phyloP scores from a whole-genome alignment of 2,113 vertebrate species.

The Fregata magnificens region DNA sequence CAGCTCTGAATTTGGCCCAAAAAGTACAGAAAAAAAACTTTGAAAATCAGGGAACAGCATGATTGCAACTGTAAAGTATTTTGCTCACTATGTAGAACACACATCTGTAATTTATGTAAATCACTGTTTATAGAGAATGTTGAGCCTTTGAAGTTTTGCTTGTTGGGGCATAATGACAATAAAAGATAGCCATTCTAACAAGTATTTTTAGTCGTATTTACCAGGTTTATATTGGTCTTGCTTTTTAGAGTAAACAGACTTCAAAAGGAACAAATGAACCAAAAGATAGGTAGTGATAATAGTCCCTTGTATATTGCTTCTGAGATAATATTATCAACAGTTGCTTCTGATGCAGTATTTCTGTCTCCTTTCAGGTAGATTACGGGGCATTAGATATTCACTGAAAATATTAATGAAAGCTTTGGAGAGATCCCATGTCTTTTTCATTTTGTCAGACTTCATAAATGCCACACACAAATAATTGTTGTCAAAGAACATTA shows the following conservation, averaged over 20 bases:
- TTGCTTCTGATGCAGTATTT: background rate
- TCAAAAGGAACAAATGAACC: background rate
- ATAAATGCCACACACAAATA: background rate
- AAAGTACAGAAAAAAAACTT: background rate
- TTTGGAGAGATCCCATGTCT: background rate
- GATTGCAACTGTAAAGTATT: conserved; percentile 1
- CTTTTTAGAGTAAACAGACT: background rate
- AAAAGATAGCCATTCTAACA: background rate
- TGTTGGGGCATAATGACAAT: background rate
- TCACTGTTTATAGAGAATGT: background rate
- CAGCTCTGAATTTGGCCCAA: background rate
- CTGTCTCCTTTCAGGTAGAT: background rate
- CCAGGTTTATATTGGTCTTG: background rate
- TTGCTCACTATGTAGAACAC: background rate
- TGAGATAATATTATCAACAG: background rate
- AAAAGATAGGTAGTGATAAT: background rate
- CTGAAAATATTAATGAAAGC: background rate
- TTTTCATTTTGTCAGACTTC: background rate
- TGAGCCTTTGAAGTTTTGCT: conserved; percentile 31
- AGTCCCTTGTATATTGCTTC: background rate
- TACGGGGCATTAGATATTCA: background rate
- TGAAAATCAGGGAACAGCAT: background rate
- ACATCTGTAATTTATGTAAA: conserved; percentile 43
- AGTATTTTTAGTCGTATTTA: conserved; percentile 2
- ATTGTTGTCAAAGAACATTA: background rate